Percentiles rank a stretch among this genome's conserved stretches.
Conservation (phyloP, 2,888 invertebrate species). For the Cheilosia vulpina region DNA sequence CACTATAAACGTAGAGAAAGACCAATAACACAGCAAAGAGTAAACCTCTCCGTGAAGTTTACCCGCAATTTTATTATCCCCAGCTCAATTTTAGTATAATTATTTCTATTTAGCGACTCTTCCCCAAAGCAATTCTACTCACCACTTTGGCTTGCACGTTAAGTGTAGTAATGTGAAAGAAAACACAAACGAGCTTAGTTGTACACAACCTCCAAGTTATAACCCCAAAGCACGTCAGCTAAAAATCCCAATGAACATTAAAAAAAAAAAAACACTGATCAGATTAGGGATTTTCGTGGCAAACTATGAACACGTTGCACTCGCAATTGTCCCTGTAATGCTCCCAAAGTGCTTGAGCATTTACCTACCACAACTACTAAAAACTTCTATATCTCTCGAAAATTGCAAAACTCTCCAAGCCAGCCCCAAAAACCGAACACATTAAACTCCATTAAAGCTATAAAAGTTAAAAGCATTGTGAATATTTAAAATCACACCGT, state of each 20-base stretch:
- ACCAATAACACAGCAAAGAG: too few species aligned
- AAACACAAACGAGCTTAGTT: constrained; percentile 1
- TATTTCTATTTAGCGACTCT: not conserved
- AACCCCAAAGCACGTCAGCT: constrained; percentile 10
- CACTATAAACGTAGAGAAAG: too few species aligned
- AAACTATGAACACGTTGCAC: constrained; percentile 42
- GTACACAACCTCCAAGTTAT: not conserved
- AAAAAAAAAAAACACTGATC: constrained; percentile 11
- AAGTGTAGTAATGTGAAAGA: not conserved
- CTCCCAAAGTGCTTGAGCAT: constrained; percentile 33
- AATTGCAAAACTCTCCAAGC: constrained; percentile 34
- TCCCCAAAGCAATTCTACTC: not conserved
- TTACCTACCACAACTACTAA: constrained; percentile 42
- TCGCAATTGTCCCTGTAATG: constrained; percentile 32
- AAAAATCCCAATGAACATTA: not conserved
- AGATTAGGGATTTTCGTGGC: constrained; percentile 37
- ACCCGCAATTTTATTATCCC: not conserved
- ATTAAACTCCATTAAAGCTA: constrained; percentile 72
- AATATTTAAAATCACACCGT: constrained; percentile 70
- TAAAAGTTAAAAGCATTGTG: constrained; percentile 72
- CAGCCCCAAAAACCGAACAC: constrained; percentile 48
- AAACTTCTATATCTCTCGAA: constrained; percentile 20
- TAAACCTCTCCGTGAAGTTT: too few species aligned
- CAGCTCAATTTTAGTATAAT: not conserved
- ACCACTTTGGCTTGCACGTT: not conserved